phyloP scores from a whole-genome alignment of 2,888 invertebrate genomes.

The Eupithecia subumbrata region DNA sequence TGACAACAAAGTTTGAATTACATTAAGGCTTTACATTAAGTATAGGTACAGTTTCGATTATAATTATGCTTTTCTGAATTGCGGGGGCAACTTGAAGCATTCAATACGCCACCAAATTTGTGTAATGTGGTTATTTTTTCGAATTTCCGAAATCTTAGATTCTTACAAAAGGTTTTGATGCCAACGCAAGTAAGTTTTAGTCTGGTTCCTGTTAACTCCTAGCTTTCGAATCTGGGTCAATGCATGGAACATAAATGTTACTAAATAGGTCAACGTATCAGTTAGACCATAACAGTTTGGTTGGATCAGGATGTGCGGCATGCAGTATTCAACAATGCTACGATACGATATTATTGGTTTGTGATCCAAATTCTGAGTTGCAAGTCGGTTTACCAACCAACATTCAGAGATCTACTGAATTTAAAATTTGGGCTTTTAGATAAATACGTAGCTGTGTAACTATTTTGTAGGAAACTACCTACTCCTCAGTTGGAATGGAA shows the following conservation, averaged over 20 bases:
- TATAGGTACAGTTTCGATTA: background rate
- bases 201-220: background rate
- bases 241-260: conserved; percentile 7
- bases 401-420: background rate
- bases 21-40: background rate
- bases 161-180: background rate
- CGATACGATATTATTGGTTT: background rate
- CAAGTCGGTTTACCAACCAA: background rate
- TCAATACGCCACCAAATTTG: background rate
- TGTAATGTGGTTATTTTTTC: background rate
- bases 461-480: background rate
- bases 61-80: background rate
- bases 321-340: background rate
- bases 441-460: background rate
- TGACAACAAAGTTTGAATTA: background rate
- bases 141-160: background rate
- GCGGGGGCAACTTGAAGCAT: background rate
- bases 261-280: conserved; percentile 14
- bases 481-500: background rate
- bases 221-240: conserved; percentile 4
- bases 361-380: background rate
- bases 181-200: background rate
- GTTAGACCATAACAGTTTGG: conserved; percentile 3
- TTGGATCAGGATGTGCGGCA: background rate
- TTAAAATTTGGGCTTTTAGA: background rate